Base-by-base conservation (phyloP, 2,797 vertebrate genomes). In the Sebastes matsubarae region DNA sequence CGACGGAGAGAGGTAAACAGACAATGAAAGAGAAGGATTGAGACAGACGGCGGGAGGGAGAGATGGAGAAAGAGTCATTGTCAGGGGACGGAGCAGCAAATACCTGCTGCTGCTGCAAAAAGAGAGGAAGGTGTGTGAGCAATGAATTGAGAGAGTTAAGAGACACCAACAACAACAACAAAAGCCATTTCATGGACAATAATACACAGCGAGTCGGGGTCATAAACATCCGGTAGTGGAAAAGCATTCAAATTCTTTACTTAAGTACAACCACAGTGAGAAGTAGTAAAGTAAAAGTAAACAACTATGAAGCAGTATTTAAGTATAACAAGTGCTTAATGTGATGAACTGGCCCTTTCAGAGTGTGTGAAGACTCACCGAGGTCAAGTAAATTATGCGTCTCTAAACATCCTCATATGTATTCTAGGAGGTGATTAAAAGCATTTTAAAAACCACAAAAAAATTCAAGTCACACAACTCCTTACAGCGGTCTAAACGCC, bases 1-100 rank as follows among this genome's bases (percentile, higher is more conserved):
- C 67, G 65, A 92, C 68, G 80, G 89, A 91, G 89, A 85, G 87
- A 90, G 81, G 90, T 87, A 93, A 91, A 92, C 87, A 90, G 86
- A 93, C 89, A 93, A 93, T 92, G 92, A 91, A 91, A 92, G 82
- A 89, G 88, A 89, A 75, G 83, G 89, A 92, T 85, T 65, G 86
- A 92, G 88, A 90, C 46, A 68, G 82, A 88, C 74, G 42, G 61
- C 16, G 30, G 38, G 67, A 75, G 74, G 77, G 42, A 60, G 69
- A 68, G 78, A 91, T 72, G 75, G 84, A 78, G 80, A 84, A 79
- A 87, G 83, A 90, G 79, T 88, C 89, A 87, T 84, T 89, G 88
- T 89, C 84, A 81, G 72, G 81, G 85, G 79, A 90, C 74, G 22
- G 78, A 65, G 81, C 34, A 36, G 79, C 79, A 85, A 88, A 91